phyloP scores from a whole-genome alignment of 1,140 invertebrate species.

The Melitaea cinxia region DNA sequence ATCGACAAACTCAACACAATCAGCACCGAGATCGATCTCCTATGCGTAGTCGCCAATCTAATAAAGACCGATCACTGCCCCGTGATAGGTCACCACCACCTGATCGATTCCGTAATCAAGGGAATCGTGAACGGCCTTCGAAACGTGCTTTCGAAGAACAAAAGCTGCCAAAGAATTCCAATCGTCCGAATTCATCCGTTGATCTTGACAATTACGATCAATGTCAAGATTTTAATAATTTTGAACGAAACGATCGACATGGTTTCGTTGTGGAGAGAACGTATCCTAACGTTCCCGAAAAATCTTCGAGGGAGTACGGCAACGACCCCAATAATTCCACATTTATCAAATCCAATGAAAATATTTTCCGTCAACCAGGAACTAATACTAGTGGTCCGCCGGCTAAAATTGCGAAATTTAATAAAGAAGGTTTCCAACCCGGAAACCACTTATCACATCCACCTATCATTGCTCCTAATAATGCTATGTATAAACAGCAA shows the following conservation, averaged over 20 bases:
- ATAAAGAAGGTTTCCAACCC: neutral
- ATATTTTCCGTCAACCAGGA: slow-evolving; percentile 7
- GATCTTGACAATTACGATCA: neutral
- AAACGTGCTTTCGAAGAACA: neutral
- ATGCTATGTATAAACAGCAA: neutral
- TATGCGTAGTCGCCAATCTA: too few relatives aligned
- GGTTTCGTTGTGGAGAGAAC: neutral
- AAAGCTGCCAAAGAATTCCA: neutral
- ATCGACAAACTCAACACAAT: too few relatives aligned
- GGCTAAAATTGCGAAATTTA: neutral
- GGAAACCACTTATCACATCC: neutral
- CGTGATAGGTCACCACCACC: slow-evolving; percentile 11
- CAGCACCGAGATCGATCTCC: too few relatives aligned
- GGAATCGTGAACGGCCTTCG: neutral
- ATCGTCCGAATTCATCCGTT: neutral
- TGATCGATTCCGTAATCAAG: slow-evolving; percentile 2
- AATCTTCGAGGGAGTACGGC: slow-evolving; percentile 1
- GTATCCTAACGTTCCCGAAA: neutral
- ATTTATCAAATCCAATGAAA: slow-evolving; percentile 17
- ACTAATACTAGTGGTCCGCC: neutral
- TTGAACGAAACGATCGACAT: neutral
- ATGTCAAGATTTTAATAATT: neutral
- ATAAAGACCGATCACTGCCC: neutral
- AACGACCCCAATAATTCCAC: slow-evolving; percentile 24
- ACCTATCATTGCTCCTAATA: neutral